Evolutionary conservation across 2,888 invertebrate species (phyloP), one percentile per base, ranked within the genome.

Genomic region (Asteroscopus sphinx): DNA sequence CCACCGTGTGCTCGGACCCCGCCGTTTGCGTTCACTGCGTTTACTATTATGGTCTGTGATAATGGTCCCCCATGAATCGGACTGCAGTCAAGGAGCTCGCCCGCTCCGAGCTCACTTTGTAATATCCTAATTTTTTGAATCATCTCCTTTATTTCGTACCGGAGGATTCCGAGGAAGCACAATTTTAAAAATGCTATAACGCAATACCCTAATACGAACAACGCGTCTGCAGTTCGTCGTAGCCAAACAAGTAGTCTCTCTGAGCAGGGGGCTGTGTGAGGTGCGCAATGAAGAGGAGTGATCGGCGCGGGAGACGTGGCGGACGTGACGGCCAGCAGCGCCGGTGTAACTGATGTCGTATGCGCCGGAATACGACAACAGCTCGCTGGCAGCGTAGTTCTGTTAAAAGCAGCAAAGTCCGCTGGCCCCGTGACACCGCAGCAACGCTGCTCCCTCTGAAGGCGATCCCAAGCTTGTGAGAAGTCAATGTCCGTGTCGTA

Each of bases 101-200:
- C 92, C 36, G 94, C 92, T 41, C 96, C 95, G 69, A 95, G 87
- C 82, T 97, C 97, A 60, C 95, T 96, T 79, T 96, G 96, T 65
- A 98, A 94, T 85, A 98, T 95, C 82, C 96, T 96, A 86, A 98
- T 98, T 94, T 98, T 98, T 88, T 98, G 97, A 83, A 98, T 97
- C 98, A 98, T 98, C 90, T 98, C 98, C 73, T 97, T 96, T 83
- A 98, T 97, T 94, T 98, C 97, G 94, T 97, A 97, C 61, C 97
- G 96, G 77, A 98, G 95, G 78, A 98, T 97, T 64, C 97, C 97
- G 70, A 98, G 96, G 95, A 98, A 98, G 95, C 97, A 97, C 90
- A 98, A 95, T 92, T 98, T 98, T 77, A 98, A 95, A 94, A 98
- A 98, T 80, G 98, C 97, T 80, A 98, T 96, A 68, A 98, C 97